Evolutionary conservation across 1,140 invertebrate genomes (phyloP).

Genomic region (Drosophila carrolli): DNA sequence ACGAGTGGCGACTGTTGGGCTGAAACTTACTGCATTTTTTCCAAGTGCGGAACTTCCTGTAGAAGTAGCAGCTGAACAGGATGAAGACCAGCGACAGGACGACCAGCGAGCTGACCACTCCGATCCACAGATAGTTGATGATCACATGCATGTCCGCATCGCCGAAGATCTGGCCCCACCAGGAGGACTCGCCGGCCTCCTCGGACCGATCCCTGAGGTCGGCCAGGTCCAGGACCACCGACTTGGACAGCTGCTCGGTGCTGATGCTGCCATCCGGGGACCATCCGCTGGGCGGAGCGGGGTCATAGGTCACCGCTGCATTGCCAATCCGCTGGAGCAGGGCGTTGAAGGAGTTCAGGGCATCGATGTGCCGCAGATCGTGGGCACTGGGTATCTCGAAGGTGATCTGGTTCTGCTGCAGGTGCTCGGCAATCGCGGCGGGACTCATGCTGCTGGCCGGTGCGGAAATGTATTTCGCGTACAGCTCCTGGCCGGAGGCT

Average conservation of each 20-base stretch:
- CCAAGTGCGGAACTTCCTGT: conserved; percentile 82
- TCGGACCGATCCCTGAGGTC: conserved; percentile 61
- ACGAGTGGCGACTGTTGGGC: not conserved
- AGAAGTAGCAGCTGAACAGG: conserved; percentile 82
- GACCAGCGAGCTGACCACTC: conserved; percentile 77
- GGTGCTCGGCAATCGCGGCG: conserved; percentile 70
- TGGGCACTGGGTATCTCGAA: conserved; percentile 79
- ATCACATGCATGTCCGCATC: conserved; percentile 78
- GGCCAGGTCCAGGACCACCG: conserved; percentile 77
- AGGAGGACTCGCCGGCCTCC: conserved; percentile 14
- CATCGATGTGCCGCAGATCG: conserved; percentile 80
- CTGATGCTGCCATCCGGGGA: conserved; percentile 60
- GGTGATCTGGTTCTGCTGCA: conserved; percentile 82
- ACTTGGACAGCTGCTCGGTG: conserved; percentile 78
- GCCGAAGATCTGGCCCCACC: conserved; percentile 60
- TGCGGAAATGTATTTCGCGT: conserved; percentile 63
- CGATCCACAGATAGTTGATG: conserved; percentile 84
- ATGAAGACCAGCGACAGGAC: conserved; percentile 78
- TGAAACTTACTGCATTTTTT: conserved; percentile 84
- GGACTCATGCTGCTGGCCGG: conserved; percentile 81
- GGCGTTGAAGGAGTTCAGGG: conserved; percentile 74
- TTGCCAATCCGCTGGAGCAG: conserved; percentile 75
- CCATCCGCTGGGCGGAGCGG: conserved; percentile 26
- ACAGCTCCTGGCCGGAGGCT: conserved; percentile 33
- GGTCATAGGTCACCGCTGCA: conserved; percentile 42